phyloP scores from a whole-genome alignment of 2,888 invertebrate species.

The Lepidocyrtoides sp. region DNA sequence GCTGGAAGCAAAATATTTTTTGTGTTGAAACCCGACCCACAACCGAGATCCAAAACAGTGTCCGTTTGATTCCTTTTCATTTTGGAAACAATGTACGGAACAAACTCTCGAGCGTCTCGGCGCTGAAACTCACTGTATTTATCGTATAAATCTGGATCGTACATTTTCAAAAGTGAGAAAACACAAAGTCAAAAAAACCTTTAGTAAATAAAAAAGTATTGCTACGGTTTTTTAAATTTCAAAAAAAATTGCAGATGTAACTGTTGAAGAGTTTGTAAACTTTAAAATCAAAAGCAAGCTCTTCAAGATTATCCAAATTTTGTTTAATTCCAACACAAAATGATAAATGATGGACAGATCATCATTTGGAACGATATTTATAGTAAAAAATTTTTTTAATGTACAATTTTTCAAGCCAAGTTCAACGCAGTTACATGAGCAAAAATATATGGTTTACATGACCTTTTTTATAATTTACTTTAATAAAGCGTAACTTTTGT shows the following conservation, averaged over 20 bases:
- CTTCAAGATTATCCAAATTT: neutral
- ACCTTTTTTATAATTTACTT: neutral
- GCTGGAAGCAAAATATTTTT: conserved; percentile 82
- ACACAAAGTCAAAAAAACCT: neutral
- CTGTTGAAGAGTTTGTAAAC: neutral
- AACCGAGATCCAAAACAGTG: conserved; percentile 84
- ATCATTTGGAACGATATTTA: neutral
- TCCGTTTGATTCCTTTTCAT: conserved; percentile 81
- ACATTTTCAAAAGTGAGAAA: conserved; percentile 78
- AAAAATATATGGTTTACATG: neutral
- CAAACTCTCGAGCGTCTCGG: conserved; percentile 83
- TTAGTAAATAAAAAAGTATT: neutral
- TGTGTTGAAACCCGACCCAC: conserved; percentile 84
- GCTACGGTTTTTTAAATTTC: neutral
- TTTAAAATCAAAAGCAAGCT: neutral
- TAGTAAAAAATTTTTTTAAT: neutral
- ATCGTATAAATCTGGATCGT: conserved; percentile 85
- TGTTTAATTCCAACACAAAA: neutral
- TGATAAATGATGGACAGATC: neutral
- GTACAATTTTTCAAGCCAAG: neutral
- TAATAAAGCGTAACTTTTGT: neutral
- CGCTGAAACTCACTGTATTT: conserved; percentile 84
- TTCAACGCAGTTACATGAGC: neutral
- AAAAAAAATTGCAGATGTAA: neutral
- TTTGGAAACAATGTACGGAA: conserved; percentile 83